Base-by-base conservation (phyloP, 1,140 invertebrate genomes). In the Vanessa tameamea region DNA sequence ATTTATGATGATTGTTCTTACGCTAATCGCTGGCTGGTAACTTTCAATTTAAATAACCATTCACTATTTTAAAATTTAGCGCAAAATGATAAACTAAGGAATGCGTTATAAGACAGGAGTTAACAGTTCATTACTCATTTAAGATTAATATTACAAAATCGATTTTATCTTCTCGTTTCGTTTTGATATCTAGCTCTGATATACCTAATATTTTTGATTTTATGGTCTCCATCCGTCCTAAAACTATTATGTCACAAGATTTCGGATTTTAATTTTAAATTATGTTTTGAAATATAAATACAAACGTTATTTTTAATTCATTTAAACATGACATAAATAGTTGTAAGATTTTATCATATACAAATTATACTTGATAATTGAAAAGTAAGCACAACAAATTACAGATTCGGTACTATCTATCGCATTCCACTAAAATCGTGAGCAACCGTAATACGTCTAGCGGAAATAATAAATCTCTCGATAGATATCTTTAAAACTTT, bases 1-100 rank as follows among this genome's bases (percentile, higher is more conserved):
- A 80, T 80, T 78, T 78, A 80, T 76, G 69, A 73, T 67, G 64
- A 76, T 75, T 74, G 75, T 71, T 67, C 71, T 79, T 75, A 75
- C 16, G 65, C 73, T 71, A 76, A 78, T 78, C 69, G 68, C 47
- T 74, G 47, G 26, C 64, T 75, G 64, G 70, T 48, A 74, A 72
- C 73, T 72, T 71, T 47, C 72, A 55, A 73, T 71, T 74, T 79
- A 76, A 72, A 77, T 79, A 77, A 61, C 57, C 64, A 72, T 71
- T 75, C 64, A 37, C 63, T 69, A 65, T 71, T 31, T 63, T 69
- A 50, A 69, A 61, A 69, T 63, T 59, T 48, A 69, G 68, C 14
- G 47, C 47, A 69, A 47, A 59, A 61, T 61, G 47, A 69, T 69
- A 69, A 69, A 23, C 53, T 13, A n/a, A 47, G 55, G 53, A 59